Percentiles rank a stretch among this genome's conserved stretches.
Evolutionary conservation across 2,888 invertebrate species (phyloP).

Genomic region (Escarpia spicata): DNA sequence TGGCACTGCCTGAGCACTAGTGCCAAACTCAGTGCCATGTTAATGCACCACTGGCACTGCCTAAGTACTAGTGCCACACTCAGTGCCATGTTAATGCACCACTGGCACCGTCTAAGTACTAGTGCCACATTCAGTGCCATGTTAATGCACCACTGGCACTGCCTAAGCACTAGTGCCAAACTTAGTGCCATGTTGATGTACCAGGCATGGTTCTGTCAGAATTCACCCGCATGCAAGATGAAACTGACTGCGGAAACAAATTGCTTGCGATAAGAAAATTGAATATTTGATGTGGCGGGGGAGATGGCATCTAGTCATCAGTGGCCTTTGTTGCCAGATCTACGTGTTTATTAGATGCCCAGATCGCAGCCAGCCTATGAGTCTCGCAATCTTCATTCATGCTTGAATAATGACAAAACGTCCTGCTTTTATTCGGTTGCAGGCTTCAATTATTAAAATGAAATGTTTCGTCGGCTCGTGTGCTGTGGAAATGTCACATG

Average conservation of each 20-base stretch:
- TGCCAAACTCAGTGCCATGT: background rate
- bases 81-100: too few relatives aligned
- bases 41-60: background rate
- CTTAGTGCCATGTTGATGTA: background rate
- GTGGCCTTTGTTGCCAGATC: background rate
- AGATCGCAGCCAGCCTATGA: background rate
- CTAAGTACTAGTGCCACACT: too few relatives aligned
- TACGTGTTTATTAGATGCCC: background rate
- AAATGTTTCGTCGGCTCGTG: background rate
- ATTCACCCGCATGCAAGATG: background rate
- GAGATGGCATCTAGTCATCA: background rate
- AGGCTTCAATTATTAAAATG: background rate
- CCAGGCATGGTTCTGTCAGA: background rate
- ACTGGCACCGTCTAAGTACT: too few relatives aligned
- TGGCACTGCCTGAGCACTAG: background rate
- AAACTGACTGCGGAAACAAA: background rate
- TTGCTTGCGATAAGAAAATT: conserved; percentile 2
- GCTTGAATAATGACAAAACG: background rate
- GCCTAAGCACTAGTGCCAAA: background rate
- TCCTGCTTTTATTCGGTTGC: background rate
- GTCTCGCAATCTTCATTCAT: background rate
- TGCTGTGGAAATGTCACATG: background rate
- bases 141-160: too few relatives aligned
- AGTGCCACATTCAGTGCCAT: too few relatives aligned
- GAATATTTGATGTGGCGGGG: background rate